Percentiles rank a stretch among this genome's conserved stretches.
Conservation (phyloP, 2,888 invertebrate species). For the Alitta virens region DNA sequence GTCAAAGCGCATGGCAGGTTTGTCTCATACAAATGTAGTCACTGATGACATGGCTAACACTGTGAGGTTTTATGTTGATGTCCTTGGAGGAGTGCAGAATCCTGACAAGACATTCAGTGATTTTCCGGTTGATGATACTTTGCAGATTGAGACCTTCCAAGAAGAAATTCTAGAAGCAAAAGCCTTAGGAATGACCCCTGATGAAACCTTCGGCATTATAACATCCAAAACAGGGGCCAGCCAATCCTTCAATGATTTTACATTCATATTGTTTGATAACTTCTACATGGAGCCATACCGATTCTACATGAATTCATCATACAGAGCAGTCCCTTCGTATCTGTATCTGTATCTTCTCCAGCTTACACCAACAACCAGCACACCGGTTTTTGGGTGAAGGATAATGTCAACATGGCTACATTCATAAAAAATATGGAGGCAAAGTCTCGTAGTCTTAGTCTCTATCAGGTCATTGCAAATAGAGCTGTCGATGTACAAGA, state of each 20-base stretch:
- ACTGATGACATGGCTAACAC: neutral
- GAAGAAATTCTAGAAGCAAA: neutral
- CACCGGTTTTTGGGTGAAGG: neutral
- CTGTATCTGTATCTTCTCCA: neutral
- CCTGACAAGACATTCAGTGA: too few relatives aligned
- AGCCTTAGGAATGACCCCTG: neutral
- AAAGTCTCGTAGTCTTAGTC: neutral
- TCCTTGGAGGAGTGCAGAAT: neutral
- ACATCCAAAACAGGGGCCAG: too few relatives aligned
- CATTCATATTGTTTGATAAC: neutral
- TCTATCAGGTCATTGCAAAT: neutral
- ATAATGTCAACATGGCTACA: neutral
- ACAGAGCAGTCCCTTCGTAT: neutral
- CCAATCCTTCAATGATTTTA: too few relatives aligned
- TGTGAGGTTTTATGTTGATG: neutral
- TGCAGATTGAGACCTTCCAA: neutral
- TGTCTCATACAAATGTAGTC: neutral
- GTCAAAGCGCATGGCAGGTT: neutral
- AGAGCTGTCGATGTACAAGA: neutral
- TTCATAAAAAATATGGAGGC: neutral
- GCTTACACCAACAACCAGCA: neutral
- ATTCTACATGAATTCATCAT: neutral
- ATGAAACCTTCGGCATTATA: neutral
- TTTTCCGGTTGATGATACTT: neutral
- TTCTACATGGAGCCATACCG: neutral